Percentiles rank a stretch among this genome's conserved stretches.
phyloP scores from a whole-genome alignment of 2,797 vertebrate species.

The Trematomus bernacchii region DNA sequence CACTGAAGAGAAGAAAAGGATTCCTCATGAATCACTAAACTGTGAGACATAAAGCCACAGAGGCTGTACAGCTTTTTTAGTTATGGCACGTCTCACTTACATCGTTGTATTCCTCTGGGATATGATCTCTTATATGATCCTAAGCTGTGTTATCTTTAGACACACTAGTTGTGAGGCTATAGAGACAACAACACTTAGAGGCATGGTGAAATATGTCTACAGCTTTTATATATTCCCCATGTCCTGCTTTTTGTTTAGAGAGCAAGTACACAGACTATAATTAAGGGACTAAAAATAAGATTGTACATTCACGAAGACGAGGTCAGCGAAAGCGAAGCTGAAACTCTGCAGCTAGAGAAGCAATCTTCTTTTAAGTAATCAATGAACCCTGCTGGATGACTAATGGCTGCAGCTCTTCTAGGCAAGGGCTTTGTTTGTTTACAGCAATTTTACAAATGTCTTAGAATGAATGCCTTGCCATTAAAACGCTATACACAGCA shows the following conservation, averaged over 20 bases:
- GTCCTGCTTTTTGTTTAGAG: slow-evolving; percentile 6
- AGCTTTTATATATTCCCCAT: neutral
- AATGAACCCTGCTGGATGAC: neutral
- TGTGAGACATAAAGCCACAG: slow-evolving; percentile 32
- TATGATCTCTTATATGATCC: slow-evolving; percentile 25
- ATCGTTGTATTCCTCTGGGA: slow-evolving; percentile 35
- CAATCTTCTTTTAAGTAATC: slow-evolving; percentile 1
- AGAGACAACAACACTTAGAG: neutral
- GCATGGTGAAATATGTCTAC: neutral
- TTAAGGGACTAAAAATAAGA: neutral
- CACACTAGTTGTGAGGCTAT: neutral
- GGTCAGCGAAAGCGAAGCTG: slow-evolving; percentile 23
- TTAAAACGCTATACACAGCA: slow-evolving; percentile 20
- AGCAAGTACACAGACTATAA: slow-evolving; percentile 3
- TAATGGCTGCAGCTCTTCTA: slow-evolving; percentile 8
- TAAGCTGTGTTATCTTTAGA: slow-evolving; percentile 31
- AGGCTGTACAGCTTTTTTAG: slow-evolving; percentile 1
- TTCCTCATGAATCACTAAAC: slow-evolving; percentile 61
- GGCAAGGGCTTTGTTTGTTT: slow-evolving; percentile 15
- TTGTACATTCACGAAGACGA: slow-evolving; percentile 24
- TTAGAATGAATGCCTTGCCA: slow-evolving; percentile 19
- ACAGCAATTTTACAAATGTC: slow-evolving; percentile 22
- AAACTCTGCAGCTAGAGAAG: slow-evolving; percentile 4
- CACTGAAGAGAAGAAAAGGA: slow-evolving; percentile 36
- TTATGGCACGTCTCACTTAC: neutral